Conservation (phyloP, 1,140 invertebrate species). For the Sitobion miscanthi region DNA sequence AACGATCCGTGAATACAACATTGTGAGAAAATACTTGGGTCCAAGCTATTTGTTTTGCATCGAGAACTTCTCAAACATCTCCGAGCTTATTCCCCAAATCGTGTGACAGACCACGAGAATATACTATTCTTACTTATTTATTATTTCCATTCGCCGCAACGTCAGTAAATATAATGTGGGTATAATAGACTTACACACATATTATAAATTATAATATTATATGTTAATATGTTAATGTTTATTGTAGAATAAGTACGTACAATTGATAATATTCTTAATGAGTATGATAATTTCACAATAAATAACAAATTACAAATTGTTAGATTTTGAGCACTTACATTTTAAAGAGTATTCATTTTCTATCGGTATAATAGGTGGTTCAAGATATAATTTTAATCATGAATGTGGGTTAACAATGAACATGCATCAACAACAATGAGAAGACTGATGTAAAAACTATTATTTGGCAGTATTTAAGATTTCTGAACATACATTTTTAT, state of each 20-base stretch:
- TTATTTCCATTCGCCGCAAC: neutral
- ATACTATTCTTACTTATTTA: neutral
- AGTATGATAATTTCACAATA: conserved; percentile 21
- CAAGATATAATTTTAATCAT: neutral
- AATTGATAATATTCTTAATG: neutral
- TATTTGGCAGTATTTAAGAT: conserved; percentile 29
- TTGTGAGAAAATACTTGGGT: neutral
- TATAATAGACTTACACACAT: neutral
- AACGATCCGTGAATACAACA: neutral
- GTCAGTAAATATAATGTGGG: neutral
- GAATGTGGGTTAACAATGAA: neutral
- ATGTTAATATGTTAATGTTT: neutral
- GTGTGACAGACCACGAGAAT: neutral
- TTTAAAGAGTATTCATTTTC: conserved; percentile 14
- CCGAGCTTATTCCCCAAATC: neutral
- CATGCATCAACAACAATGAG: neutral
- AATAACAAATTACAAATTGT: conserved; percentile 25
- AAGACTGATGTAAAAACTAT: conserved; percentile 39
- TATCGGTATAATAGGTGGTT: conserved; percentile 15
- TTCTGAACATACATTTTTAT: conserved; percentile 4
- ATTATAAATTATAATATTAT: neutral
- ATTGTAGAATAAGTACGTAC: neutral
- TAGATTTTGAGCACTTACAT: conserved; percentile 39
- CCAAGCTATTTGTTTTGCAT: neutral
- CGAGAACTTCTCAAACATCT: neutral